Evolutionary conservation across 1,140 invertebrate genomes (phyloP), one percentile per base, ranked within the genome.

Genomic region (Plodia interpunctella): DNA sequence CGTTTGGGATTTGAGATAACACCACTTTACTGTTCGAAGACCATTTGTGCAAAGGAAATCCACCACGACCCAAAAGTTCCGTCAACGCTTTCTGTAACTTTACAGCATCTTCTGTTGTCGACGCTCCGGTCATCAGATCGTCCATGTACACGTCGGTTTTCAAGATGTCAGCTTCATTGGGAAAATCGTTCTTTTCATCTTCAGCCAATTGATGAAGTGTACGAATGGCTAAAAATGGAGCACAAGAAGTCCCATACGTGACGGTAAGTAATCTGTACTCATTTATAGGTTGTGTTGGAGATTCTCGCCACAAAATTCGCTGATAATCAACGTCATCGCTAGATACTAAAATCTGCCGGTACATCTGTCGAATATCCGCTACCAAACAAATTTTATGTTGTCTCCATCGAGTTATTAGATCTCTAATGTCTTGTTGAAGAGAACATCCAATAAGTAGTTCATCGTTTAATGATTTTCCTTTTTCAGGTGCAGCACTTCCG

Each of bases 311-410:
- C 55, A 44, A 10, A 54, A 61, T 28, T 54, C 25, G 18, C 28
- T n/a, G 35, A 28, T 5, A 28, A 9, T 56, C 50, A 11, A 3
- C 17, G 5, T 74, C 71, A 56, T 72, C 67, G 6, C 50, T 49
- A 6, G 77, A 81, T 0, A 68, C 86, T 88, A 71, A 65, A 83
- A 84, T 11, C 84, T 8, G 83, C 72, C 44, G 80, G 59, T 6
- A 86, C 52, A 59, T 87, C 79, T 0, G 73, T 74, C 15, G 76
- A 28, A 30, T 13, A 21, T 28, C 28, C 28, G 28, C 28, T 28
- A 28, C 28, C 3, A 28, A 5, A 28, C 28, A 28, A 28, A 54
- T 54, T 28, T 30, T 30, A 19, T 2, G 25, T 28, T 13, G 52
- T 52, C 20, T 60, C 49, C 11, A 32, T 19, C 15, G n/a, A n/a